phyloP scores from a whole-genome alignment of 2,797 vertebrate species.

The Sciurus vulgaris region DNA sequence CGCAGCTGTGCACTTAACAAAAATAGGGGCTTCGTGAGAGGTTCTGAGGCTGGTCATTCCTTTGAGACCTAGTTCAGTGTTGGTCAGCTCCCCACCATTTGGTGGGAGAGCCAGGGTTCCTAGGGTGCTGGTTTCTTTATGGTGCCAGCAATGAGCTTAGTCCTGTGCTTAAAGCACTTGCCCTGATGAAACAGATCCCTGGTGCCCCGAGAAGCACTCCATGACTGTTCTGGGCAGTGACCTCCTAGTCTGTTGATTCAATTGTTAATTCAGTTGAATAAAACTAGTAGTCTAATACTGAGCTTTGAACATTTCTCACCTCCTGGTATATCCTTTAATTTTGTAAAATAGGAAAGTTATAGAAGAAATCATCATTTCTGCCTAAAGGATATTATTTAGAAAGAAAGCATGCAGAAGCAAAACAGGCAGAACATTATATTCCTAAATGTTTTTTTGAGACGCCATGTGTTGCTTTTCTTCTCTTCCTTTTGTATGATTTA shows the following conservation, averaged over 20 bases:
- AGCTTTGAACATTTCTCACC: background rate
- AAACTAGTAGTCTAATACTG: background rate
- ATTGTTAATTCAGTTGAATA: slow-evolving; percentile 35
- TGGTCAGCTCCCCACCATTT: background rate
- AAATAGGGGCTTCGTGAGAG: background rate
- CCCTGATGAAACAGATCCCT: background rate
- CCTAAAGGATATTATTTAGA: slow-evolving; percentile 18
- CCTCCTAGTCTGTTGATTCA: background rate
- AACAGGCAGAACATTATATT: background rate
- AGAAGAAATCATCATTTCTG: slow-evolving; percentile 29
- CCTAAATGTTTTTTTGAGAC: background rate
- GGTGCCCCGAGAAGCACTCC: background rate
- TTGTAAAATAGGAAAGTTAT: background rate
- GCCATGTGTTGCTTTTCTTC: background rate
- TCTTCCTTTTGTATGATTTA: background rate
- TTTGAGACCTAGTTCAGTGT: background rate
- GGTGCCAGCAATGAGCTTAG: accelerated
- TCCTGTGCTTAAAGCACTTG: accelerated
- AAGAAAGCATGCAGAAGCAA: background rate
- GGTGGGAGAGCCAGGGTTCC: background rate
- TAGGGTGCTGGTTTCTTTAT: background rate
- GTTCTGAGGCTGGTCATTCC: background rate
- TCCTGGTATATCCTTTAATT: background rate
- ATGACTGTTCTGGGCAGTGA: background rate
- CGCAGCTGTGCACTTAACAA: background rate